Conservation (phyloP, 2,888 invertebrate genomes). For the Lepetodrilus schrolli region DNA sequence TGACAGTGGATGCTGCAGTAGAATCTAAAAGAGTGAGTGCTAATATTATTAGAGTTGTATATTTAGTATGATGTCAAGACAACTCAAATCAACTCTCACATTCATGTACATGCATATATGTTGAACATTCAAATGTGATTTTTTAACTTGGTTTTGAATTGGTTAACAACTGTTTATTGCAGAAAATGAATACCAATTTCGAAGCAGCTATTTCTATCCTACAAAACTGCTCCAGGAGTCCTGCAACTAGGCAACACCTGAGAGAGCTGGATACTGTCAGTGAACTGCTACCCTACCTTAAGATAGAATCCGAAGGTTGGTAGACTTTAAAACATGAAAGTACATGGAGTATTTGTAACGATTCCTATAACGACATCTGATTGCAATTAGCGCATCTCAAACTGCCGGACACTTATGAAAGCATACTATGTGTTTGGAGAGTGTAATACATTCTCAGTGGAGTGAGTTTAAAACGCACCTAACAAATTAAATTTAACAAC, state of each 20-base stretch:
- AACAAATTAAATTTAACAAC: too few relatives aligned
- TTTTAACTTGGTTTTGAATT: background rate
- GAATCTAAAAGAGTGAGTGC: background rate
- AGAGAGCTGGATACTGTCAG: slow-evolving; percentile 32
- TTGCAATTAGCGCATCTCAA: too few relatives aligned
- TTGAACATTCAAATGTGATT: background rate
- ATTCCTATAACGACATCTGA: too few relatives aligned
- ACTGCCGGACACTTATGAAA: too few relatives aligned
- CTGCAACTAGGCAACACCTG: slow-evolving; percentile 32
- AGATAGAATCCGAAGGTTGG: slow-evolving; percentile 26
- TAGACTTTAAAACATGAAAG: too few relatives aligned
- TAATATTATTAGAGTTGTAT: too few relatives aligned
- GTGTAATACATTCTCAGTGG: too few relatives aligned
- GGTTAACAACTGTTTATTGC: background rate
- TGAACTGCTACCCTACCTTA: slow-evolving; percentile 39
- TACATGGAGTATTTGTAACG: too few relatives aligned
- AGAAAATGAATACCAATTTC: slow-evolving; percentile 30
- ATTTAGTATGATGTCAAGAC: too few relatives aligned
- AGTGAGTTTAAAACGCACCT: too few relatives aligned
- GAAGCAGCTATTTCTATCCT: slow-evolving; percentile 37
- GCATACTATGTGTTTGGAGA: too few relatives aligned
- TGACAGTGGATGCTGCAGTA: background rate
- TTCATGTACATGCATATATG: background rate
- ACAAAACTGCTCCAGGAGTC: slow-evolving; percentile 39
- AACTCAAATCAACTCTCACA: too few relatives aligned